Evolutionary conservation across 2,888 invertebrate genomes (phyloP).

Genomic region (Papilio demoleus): DNA sequence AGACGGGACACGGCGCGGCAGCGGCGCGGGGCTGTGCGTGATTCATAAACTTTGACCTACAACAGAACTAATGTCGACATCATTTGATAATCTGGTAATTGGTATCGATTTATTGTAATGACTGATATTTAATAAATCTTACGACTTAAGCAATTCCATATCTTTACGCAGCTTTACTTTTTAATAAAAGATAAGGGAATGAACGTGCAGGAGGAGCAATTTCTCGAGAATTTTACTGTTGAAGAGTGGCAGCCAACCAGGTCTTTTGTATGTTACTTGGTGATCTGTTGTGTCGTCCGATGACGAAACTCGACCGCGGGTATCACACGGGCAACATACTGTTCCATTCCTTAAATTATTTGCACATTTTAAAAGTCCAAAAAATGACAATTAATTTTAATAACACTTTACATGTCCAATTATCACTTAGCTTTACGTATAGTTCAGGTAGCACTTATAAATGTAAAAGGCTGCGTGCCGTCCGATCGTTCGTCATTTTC

Average conservation of each 20-base stretch:
- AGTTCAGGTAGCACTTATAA: constrained; percentile 61
- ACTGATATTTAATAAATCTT: constrained; percentile 2
- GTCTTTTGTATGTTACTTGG: no score
- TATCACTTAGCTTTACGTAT: constrained; percentile 54
- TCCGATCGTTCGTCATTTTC: constrained; percentile 74
- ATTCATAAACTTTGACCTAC: constrained; percentile 64
- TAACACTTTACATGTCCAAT: constrained; percentile 60
- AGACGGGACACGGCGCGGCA: constrained; percentile 57
- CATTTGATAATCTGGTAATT: constrained; percentile 43
- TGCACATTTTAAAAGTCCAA: neutral
- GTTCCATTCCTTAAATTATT: no score
- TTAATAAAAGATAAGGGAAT: no score
- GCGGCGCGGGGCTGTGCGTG: constrained; percentile 59
- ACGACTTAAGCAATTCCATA: no score
- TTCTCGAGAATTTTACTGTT: no score
- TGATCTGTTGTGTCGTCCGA: no score
- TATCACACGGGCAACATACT: no score
- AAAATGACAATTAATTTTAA: constrained; percentile 32
- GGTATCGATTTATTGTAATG: constrained; percentile 29
- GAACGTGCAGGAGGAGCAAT: no score
- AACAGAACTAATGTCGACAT: constrained; percentile 46
- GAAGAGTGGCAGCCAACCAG: no score
- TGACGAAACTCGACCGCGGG: no score
- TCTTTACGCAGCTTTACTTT: no score
- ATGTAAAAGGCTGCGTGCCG: constrained; percentile 76